phyloP scores from a whole-genome alignment of 2,888 invertebrate genomes.

The Noctuana brunneofusca region DNA sequence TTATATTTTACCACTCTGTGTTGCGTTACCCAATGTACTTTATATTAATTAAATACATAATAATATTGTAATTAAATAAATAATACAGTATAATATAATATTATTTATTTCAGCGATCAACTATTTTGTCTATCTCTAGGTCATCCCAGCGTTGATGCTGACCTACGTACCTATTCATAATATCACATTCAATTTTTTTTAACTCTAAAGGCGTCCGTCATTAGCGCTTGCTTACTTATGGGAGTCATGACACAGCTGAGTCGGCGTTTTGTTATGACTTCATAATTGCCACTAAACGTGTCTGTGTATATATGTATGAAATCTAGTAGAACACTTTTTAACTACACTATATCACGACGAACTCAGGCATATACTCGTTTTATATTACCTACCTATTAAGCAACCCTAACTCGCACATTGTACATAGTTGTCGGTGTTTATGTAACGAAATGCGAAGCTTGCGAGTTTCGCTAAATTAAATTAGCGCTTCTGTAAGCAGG shows the following conservation, averaged over 20 bases:
- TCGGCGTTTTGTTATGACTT: conserved; percentile 11
- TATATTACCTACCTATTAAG: conserved; percentile 8
- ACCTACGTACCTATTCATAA: no score
- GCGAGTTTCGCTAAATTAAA: conserved; percentile 57
- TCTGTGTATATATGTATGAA: no score
- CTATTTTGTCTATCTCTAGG: conserved; percentile 7
- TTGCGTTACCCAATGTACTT: no score
- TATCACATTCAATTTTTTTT: conserved; percentile 1
- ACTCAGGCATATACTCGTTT: neutral
- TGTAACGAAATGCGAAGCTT: conserved; percentile 51
- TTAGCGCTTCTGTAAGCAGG: conserved; percentile 50
- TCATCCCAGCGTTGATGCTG: conserved; percentile 16
- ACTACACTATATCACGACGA: no score
- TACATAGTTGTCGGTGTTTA: conserved; percentile 48
- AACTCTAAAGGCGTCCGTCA: conserved; percentile 8
- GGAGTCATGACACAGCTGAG: neutral
- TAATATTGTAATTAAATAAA: no score
- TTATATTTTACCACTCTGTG: no score
- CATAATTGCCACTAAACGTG: no score
- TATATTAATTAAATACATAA: no score
- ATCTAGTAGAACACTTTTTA: no score
- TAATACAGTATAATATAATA: no score
- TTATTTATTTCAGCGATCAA: neutral
- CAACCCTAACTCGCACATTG: conserved; percentile 45
- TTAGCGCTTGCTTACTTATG: conserved; percentile 12